Base-by-base conservation (phyloP, 92 coral and sea anemone species). In the Muricea muricata region DNA sequence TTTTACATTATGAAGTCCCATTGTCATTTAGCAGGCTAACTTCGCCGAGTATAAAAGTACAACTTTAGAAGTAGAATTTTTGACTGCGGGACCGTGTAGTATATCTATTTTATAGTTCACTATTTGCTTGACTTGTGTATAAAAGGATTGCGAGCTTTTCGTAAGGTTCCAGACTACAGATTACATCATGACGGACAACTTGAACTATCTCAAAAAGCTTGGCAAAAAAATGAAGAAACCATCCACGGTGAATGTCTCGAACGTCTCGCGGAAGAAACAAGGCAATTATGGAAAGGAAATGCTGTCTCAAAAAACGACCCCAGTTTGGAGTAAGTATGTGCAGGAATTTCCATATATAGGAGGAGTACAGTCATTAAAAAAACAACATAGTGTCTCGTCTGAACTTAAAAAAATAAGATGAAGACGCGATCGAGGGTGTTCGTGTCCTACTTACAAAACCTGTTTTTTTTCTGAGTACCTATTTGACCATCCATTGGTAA, bases 151-250 rank as follows among this genome's bases (percentile, higher is more conserved):
- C n/a, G n/a, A n/a, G n/a, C n/a, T n/a, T n/a, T n/a, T n/a, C n/a
- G n/a, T n/a, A n/a, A n/a, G n/a, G n/a, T n/a, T 52, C 8, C 4
- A 52, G 18, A 9, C 60, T 33, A 11, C 29, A 30, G 40, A 30
- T 68, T 37, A 8, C 17, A 24, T 13, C 42, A 78, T 78, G 83
- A 78, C 70, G 7, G 83, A 78, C 8, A 39, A 55, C 25, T 56
- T 45, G 55, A 56, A 56, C 40, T 57, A 56, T 23, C 40, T 78
- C 71, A 78, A 78, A 34, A 78, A 78, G 37, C 41, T 78, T 21
- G 40, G 71, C 31, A 57, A 78, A 23, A 78, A 78, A 35, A 55
- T 65, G 10, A 78, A 78, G 28, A 75, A 31, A 34, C 48, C 61
- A 37, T n/a, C n/a, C n/a, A 57, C 80, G 4, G 65, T 42, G 24